phyloP scores from a whole-genome alignment of 1,140 invertebrate genomes.

The Latrodectus geometricus region DNA sequence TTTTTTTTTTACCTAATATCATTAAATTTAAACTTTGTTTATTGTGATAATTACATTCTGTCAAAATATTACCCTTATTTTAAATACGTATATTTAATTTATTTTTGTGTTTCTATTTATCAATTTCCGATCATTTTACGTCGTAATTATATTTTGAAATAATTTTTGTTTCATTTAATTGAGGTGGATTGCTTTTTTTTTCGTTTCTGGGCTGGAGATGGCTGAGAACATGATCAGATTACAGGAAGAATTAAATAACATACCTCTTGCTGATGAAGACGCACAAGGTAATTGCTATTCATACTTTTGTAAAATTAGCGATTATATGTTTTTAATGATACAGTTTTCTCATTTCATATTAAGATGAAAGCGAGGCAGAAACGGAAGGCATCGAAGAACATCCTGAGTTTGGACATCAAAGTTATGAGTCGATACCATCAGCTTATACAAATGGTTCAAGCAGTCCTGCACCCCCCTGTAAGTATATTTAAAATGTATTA shows the following conservation, averaged over 20 bases:
- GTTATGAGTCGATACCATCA: slow-evolving; percentile 90
- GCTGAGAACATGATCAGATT: slow-evolving; percentile 66
- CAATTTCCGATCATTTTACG: too few species aligned
- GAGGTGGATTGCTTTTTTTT: neutral
- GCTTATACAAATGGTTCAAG: slow-evolving; percentile 88
- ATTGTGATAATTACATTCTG: too few species aligned
- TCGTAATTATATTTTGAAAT: too few species aligned
- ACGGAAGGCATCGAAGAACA: slow-evolving; percentile 46
- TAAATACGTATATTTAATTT: too few species aligned
- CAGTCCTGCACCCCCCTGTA: slow-evolving; percentile 63
- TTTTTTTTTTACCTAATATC: too few species aligned
- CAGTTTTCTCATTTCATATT: neutral
- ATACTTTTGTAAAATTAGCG: neutral
- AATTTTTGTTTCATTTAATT: too few species aligned
- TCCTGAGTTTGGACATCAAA: slow-evolving; percentile 72
- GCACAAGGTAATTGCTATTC: slow-evolving; percentile 77
- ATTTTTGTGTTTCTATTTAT: too few species aligned
- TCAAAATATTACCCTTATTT: too few species aligned
- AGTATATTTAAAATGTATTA: slow-evolving; percentile 19
- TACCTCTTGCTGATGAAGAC: slow-evolving; percentile 90
- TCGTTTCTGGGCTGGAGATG: slow-evolving; percentile 1
- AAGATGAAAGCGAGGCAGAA: slow-evolving; percentile 61
- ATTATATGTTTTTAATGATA: neutral
- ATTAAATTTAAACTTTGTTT: too few species aligned
- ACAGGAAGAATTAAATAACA: slow-evolving; percentile 83